Conservation (phyloP, 1,140 invertebrate species). For the Apis mellifera region DNA sequence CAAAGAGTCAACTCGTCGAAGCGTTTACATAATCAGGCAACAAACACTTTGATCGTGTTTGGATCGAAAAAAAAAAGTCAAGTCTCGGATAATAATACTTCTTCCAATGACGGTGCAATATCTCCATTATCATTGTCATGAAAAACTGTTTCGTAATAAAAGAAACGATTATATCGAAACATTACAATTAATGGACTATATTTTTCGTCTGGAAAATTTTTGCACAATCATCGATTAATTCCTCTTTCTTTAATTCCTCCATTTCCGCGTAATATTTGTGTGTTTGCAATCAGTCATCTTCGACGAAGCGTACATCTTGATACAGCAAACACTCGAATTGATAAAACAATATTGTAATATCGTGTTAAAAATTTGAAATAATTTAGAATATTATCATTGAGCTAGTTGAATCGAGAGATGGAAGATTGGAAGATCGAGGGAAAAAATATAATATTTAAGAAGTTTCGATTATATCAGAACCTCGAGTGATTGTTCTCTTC, state of each 20-base stretch:
- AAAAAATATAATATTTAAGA: too few species aligned
- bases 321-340: not conserved
- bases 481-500: too few species aligned
- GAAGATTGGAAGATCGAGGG: too few species aligned
- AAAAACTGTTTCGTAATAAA: not conserved
- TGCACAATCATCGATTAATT: too few species aligned
- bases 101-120: not conserved
- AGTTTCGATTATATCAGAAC: too few species aligned
- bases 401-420: too few species aligned
- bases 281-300: too few species aligned
- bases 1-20: slow-evolving; percentile 24
- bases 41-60: not conserved
- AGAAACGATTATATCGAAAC: not conserved
- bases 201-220: too few species aligned
- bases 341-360: not conserved
- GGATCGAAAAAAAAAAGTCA: slow-evolving; percentile 14
- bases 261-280: too few species aligned
- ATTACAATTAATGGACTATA: too few species aligned
- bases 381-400: not conserved
- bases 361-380: not conserved
- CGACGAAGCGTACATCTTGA: too few species aligned
- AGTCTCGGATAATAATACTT: not conserved
- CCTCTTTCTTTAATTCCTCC: too few species aligned
- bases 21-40: slow-evolving; percentile 32
- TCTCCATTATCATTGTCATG: not conserved